Evolutionary conservation across 2,113 vertebrate genomes (phyloP), one percentile per base, ranked within the genome.

Genomic region (Typhlomys cinereus): DNA sequence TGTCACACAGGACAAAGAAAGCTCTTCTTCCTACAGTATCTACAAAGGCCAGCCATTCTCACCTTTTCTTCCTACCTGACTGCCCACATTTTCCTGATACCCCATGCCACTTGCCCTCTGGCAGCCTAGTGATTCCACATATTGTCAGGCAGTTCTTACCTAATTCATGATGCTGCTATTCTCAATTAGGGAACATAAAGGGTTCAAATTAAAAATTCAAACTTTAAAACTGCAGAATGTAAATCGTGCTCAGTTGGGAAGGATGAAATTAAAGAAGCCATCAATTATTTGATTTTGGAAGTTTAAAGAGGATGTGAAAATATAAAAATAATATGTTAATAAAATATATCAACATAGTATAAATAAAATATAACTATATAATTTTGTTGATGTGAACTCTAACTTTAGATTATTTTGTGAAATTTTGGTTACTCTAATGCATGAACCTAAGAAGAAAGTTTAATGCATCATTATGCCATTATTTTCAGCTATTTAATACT

Each of bases 301-400:
- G 20, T 71, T 18, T 73, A 75, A 78, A 85, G 59, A 14, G 41
- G 1, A 70, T 6, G 61, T 80, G 36, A 29, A 57, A 46, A 76
- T 70, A 66, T 3, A 66, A n/a, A n/a, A n/a, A 25, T 29, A 62
- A 61, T 31, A 66, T n/a, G 12, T 25, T 76, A 84, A 74, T 64
- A 85, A 92, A 76, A 31, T 48, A 34, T 41, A 75, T 50, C 17
- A 82, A 52, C 41, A 44, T 2, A 74, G 21, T 29, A 39, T 6
- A 88, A 91, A 86, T 67, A 66, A 92, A 84, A 91, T 27, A 80
- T 66, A 87, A 10, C 62, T 31, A 9, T 4, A 46, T 62, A 89
- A 12, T 4, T 70, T n/a, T n/a, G n/a, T n/a, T n/a, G n/a, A n/a
- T n/a, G n/a, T n/a, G n/a, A n/a, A 66, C 44, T n/a, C 10, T 75